Conservation (phyloP, 2,797 vertebrate species). For the Fistularia commersonii region DNA sequence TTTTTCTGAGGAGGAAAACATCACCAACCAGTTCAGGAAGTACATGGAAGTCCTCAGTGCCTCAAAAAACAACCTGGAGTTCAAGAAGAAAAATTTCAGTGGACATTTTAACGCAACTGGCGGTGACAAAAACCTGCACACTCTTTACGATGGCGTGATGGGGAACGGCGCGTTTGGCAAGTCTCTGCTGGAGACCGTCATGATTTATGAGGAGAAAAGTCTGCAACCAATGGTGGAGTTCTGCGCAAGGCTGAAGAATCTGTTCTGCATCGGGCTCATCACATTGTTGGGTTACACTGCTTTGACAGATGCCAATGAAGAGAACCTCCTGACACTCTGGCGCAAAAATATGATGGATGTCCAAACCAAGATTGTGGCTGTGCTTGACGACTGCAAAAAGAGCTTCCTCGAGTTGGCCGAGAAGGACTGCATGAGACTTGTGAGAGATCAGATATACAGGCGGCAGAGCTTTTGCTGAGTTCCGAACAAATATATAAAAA, state of each 20-base stretch:
- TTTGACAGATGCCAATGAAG: slow-evolving; percentile 69
- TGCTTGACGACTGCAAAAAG: slow-evolving; percentile 74
- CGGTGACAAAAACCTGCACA: slow-evolving; percentile 73
- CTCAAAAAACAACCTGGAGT: slow-evolving; percentile 72
- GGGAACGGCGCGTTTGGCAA: slow-evolving; percentile 72
- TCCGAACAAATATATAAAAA: slow-evolving; percentile 7
- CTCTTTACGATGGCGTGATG: slow-evolving; percentile 68
- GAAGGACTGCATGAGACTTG: slow-evolving; percentile 57
- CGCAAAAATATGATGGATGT: slow-evolving; percentile 67
- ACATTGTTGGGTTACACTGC: slow-evolving; percentile 72
- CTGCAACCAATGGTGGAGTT: slow-evolving; percentile 73
- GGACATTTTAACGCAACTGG: slow-evolving; percentile 69
- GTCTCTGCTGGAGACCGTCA: slow-evolving; percentile 72
- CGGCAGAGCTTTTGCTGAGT: neutral
- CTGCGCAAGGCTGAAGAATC: slow-evolving; percentile 75
- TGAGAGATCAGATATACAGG: slow-evolving; percentile 47
- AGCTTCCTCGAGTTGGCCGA: slow-evolving; percentile 73
- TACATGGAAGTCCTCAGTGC: slow-evolving; percentile 81
- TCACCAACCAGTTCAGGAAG: slow-evolving; percentile 80
- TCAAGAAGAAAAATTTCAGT: slow-evolving; percentile 76
- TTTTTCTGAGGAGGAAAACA: slow-evolving; percentile 78
- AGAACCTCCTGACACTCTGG: slow-evolving; percentile 68
- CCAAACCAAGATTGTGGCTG: slow-evolving; percentile 67
- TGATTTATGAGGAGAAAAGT: slow-evolving; percentile 77
- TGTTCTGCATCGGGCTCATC: slow-evolving; percentile 79